phyloP scores from a whole-genome alignment of 2,797 vertebrate species.

The Pteronotus mesoamericanus region DNA sequence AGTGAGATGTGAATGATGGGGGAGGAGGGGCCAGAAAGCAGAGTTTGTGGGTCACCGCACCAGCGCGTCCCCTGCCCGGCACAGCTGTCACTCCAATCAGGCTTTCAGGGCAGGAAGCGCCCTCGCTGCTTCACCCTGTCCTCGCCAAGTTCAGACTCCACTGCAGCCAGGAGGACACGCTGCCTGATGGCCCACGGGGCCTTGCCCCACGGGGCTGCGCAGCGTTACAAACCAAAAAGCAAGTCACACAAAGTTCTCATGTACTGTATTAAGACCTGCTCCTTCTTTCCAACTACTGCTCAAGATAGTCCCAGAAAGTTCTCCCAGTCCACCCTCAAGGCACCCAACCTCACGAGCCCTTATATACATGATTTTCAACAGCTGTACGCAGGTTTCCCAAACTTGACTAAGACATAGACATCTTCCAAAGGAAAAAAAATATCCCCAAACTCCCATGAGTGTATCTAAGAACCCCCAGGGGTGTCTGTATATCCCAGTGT shows the following conservation, averaged over 20 bases:
- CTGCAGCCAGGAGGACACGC: not conserved
- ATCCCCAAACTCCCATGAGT: not conserved
- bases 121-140: not conserved
- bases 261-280: not conserved
- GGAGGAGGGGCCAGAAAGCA: conserved; percentile 1
- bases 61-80: not conserved
- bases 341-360: not conserved
- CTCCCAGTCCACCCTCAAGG: not conserved
- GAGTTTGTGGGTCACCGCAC: conserved; percentile 29
- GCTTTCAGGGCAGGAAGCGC: not conserved
- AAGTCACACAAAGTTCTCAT: not conserved
- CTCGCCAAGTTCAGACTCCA: not conserved
- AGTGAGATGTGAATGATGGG: not conserved
- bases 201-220: not conserved
- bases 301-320: not conserved
- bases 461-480: not conserved
- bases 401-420: not conserved
- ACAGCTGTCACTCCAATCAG: conserved; percentile 29
- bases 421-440: not conserved
- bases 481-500: not conserved
- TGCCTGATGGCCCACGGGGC: accelerated
- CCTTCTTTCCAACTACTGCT: not conserved
- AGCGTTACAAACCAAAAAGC: not conserved
- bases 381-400: not conserved
- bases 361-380: not conserved